Base-by-base conservation (phyloP, 2,888 invertebrate genomes). In the Dryadula phaetusa region DNA sequence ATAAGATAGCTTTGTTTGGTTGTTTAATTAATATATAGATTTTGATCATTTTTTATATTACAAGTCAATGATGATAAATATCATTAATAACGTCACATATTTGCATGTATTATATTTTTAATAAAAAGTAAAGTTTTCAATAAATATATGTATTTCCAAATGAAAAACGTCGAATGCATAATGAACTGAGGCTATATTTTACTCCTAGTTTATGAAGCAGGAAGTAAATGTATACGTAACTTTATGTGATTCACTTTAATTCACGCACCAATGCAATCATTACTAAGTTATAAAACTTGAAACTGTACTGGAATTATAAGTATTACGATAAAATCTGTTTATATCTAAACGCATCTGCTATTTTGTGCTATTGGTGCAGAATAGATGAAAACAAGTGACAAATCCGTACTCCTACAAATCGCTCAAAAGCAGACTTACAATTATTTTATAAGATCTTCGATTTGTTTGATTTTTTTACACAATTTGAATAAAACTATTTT, bases 241-340 rank as follows among this genome's bases (percentile, higher is more conserved):
- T n/a, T 52, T 52, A 28, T 52, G 49, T 52, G 8, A 52, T 52
- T 28, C 28, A 28, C 16, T 16, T 28, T 28, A 52, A 16, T 7
- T 28, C n/a, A 28, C 28, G 28, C 49, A 16, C 25, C 4, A 25
- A 49, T 5, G 22, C 49, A 49, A 22, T 14, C 49, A 28, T 1
- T 28, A 16, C 8, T 28, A 3, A 25, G 25, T 49, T 49, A 25
- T n/a, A 49, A 25, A 49, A 40, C n/a, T 34, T 34, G 32, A 34
- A 34, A n/a, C 4, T 40, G 40, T n/a, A n/a, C n/a, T n/a, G n/a
- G n/a, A n/a, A 49, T 49, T 49, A 25, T n/a, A 25, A 6, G 8
- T 49, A 25, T 22, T 47, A 47, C 14, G 46, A 22, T 49, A 3
- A 25, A 25, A n/a, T n/a, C 1, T 25, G 8, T 40, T 58, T 52